Evolutionary conservation across 2,113 vertebrate genomes (phyloP), one percentile per base, ranked within the genome.

Genomic region (Urocolius indicus): DNA sequence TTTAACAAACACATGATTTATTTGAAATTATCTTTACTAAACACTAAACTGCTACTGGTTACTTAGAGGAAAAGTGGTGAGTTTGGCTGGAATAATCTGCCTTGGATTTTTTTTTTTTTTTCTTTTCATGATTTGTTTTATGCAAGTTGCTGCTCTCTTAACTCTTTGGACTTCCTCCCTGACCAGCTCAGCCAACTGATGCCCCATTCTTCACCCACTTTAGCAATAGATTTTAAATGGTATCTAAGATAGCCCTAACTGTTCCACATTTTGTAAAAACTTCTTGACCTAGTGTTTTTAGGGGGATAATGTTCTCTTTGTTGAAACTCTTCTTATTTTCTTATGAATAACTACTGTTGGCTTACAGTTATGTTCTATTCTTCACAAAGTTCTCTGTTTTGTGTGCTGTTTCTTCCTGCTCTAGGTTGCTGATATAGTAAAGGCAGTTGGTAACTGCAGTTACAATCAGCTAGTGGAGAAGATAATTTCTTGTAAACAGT

Each of bases 381-480:
- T 87, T 93, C 48, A 11, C 32, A 30, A 41, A 84, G 36, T 91
- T 55, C 67, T 74, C 18, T 26, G 4, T 91, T 80, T 63, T 84
- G 46, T 88, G 30, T 10, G 88, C 30, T 90, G 5, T 69, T 95
- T 23, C 51, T 94, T 94, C 92, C 38, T 89, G 63, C 96, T 96
- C 93, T 97, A 99, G 99, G 99, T 98, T 97, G 98, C 98, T 58
- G 99, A 99, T 97, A 98, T 99, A 95, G 99, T 99, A 90, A 99
- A 99, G 97, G 99, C 99, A 65, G 99, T 99, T 96, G 99, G 99
- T 91, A 99, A 99, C 98, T 99, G 99, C 98, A 99, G 99, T 98
- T 99, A 99, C 96, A 99, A 99, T 98, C 99, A 99, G 96, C 98
- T 99, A 90, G 99, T 99, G 76, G 99, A 99, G 98, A 99, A 99